Base-by-base conservation (phyloP, 2,113 vertebrate genomes). In the Pyrgilauda ruficollis region DNA sequence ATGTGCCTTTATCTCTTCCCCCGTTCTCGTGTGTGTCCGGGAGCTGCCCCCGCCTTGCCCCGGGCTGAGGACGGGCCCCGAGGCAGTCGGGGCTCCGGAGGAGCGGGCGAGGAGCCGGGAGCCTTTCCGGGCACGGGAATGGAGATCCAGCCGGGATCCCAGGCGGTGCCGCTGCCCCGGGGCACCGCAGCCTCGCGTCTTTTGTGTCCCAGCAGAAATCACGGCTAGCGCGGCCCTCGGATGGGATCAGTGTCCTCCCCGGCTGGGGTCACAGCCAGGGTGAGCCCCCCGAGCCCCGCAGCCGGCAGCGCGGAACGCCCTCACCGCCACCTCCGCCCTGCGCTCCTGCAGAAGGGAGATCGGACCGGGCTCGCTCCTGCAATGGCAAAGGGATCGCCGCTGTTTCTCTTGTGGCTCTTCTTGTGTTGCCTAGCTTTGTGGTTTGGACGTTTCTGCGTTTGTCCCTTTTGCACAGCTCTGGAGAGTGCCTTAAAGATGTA, bases 301-400 rank as follows among this genome's bases (percentile, higher is more conserved):
- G 30, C 61, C 20, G 3, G 49, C 39, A 1, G 10, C 0, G 30
- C 16, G 2, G 27, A 22, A 7, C 33, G 13, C 2, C 13, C 46
- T 2, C 8, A 3, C 10, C 11, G 1, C 3, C 50, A 1, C 12
- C 47, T 31, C 37, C 12, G 20, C 15, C 49, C 86, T 8, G 53
- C 11, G 4, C 24, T 0, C 16, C 21, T 14, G 31, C 1, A 8
- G 9, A 6, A 8, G 52, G 28, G 66, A 30, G 21, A 15, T 2
- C 1, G 9, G 15, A 15, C 12, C 7, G 16, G 33, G 31, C 27
- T 49, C 1, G 8, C 7, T 63, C 55, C 46, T 11, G 1, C 3
- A 3, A 0, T 0, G 44, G n/a, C 46, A 23, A 35, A 70, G 39
- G 6, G 7, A 39, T 5, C 30, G 1, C 33, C 4, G 26, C 44